Base-by-base conservation (phyloP, 1,140 invertebrate species). In the Trissolcus basalis region DNA sequence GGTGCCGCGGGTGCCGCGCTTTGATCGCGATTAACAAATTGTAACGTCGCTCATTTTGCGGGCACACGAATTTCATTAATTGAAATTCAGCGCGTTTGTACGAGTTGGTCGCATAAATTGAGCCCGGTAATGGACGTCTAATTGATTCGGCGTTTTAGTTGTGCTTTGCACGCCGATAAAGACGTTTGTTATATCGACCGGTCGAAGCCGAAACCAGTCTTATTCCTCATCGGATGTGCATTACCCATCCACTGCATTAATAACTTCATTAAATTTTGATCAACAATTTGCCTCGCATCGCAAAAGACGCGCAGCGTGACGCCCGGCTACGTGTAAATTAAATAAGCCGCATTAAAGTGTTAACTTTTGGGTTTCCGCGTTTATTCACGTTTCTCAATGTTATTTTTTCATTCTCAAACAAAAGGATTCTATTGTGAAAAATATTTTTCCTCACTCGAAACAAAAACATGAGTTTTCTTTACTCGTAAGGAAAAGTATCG, bases 21-120 rank as follows among this genome's bases (percentile, higher is more conserved):
- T 73, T 73, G 70, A 60, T 73, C 71, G 63, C 39, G 50, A 74
- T 67, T 63, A 74, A 74, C 71, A 67, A 74, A 74, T 67, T 74
- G 71, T 63, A 74, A 67, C 45, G 32, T 65, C 53, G 47, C 54
- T 53, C 36, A 43, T 45, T 58, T 47, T 33, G n/a, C 35, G 61
- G 49, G 44, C 36, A 8, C 9, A 59, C 36, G 36, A 39, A n/a
- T 39, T 39, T 2, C 36, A 39, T 39, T 11, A 39, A 39, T 39
- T 39, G 36, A 9, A 39, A 39, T n/a, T 27, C 19, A 27, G 1
- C 19, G 19, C 19, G 19, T 27, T 27, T 27, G 19, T 27, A 27
- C 19, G 6, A 27, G 2, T 27, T n/a, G n/a, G 19, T 6, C 2
- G 19, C 19, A 27, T 27, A 27, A 27, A 27, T 27, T 27, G 19